phyloP scores from a whole-genome alignment of 2,113 vertebrate genomes.

The Arvicanthis niloticus region DNA sequence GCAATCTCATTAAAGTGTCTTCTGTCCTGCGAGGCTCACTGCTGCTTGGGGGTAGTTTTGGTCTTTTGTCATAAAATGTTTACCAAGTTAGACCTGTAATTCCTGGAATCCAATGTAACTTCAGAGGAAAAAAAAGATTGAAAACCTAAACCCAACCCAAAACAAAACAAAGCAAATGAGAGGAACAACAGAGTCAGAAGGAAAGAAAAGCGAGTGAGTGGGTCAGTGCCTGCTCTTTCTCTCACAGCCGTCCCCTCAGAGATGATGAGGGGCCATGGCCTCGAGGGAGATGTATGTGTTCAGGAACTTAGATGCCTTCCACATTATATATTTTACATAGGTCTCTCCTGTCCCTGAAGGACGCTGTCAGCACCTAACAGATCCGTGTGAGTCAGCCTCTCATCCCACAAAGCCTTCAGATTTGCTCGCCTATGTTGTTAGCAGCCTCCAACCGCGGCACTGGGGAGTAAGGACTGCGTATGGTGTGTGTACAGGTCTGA shows the following conservation, averaged over 20 bases:
- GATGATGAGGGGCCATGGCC: background rate
- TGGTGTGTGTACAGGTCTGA: background rate
- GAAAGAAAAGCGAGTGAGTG: background rate
- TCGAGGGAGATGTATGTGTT: background rate
- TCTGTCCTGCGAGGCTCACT: background rate
- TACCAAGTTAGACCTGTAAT: background rate
- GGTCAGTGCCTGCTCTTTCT: background rate
- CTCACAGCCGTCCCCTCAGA: background rate
- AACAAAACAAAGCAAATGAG: background rate
- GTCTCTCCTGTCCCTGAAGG: background rate
- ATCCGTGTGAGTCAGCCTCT: background rate
- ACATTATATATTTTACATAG: background rate
- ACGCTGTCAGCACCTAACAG: no score
- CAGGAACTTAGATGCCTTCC: background rate
- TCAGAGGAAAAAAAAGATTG: background rate
- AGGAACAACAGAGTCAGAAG: background rate
- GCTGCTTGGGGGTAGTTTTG: background rate
- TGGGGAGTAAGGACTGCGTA: background rate
- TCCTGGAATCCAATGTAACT: background rate
- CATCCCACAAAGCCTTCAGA: background rate
- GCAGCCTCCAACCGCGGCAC: background rate
- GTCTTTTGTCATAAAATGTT: background rate
- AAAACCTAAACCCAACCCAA: background rate
- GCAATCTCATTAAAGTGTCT: background rate
- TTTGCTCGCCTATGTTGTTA: background rate